These are phyloP conservation scores for Charaxes varanes DNA, from an alignment of 1,140 invertebrate species.

Conservation along the genomic window DNA sequence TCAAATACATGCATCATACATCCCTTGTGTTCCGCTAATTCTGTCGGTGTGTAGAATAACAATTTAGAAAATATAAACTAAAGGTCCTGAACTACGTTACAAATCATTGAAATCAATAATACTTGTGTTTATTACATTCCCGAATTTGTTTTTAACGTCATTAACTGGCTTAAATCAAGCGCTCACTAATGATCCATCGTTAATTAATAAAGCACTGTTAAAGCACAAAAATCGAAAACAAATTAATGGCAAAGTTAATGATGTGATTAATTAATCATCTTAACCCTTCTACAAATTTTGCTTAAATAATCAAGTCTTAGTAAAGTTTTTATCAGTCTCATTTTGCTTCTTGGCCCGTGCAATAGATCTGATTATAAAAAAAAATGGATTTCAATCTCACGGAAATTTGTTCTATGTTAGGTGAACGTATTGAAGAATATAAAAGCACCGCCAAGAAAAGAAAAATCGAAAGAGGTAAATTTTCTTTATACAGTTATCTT, in stretches of 20 bases:
- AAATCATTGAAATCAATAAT: too few relatives aligned
- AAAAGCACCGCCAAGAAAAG: neutral
- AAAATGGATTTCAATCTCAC: slow-evolving; percentile 4
- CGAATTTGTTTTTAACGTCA: neutral
- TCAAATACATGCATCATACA: too few relatives aligned
- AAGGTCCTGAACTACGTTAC: too few relatives aligned
- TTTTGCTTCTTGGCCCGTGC: neutral
- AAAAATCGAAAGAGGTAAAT: neutral
- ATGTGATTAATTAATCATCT: neutral
- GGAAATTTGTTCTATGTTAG: neutral
- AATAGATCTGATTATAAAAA: neutral
- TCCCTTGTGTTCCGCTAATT: too few relatives aligned
- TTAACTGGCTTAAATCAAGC: too few relatives aligned
- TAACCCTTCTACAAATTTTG: neutral
- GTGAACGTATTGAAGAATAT: slow-evolving; percentile 1
- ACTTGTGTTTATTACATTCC: neutral
- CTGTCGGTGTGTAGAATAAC: too few relatives aligned
- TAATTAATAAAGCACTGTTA: neutral
- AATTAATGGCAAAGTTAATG: slow-evolving; percentile 2
- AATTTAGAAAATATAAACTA: too few relatives aligned
- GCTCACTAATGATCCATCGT: neutral
- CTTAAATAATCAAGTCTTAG: neutral
- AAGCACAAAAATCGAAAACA: neutral
- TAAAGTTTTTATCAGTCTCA: neutral
- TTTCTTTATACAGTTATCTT: too few relatives aligned